phyloP scores from a whole-genome alignment of 2,797 vertebrate species.

The Halcyon leucocephala region DNA sequence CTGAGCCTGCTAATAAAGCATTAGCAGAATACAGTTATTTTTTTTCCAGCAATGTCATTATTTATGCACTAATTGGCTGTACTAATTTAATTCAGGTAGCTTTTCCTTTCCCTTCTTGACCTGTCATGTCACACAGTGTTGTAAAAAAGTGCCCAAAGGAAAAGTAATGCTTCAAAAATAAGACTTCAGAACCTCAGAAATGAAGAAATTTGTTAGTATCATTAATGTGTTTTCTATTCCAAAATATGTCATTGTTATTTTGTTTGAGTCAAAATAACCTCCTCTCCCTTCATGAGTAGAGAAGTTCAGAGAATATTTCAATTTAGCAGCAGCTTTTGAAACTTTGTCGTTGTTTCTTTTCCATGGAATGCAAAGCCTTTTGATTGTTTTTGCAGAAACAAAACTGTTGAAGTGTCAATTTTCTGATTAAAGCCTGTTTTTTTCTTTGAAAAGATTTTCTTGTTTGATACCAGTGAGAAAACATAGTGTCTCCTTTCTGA shows the following conservation, averaged over 20 bases:
- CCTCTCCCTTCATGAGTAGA: neutral
- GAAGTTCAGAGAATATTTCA: neutral
- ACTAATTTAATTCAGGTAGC: neutral
- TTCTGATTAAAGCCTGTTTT: neutral
- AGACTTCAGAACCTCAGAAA: neutral
- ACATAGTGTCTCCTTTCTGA: neutral
- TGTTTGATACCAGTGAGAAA: neutral
- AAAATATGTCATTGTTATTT: neutral
- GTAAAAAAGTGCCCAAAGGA: neutral
- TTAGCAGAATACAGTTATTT: neutral
- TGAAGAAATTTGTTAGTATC: neutral
- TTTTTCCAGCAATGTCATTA: constrained; percentile 12
- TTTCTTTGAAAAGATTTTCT: neutral
- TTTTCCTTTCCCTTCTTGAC: neutral
- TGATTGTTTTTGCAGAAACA: neutral
- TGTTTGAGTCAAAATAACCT: neutral
- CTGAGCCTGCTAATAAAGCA: constrained; percentile 15
- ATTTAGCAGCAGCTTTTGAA: neutral
- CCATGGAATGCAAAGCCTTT: neutral
- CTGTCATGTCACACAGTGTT: neutral
- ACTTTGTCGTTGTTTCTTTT: neutral
- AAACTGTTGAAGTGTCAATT: neutral
- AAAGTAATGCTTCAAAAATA: neutral
- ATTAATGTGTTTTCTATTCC: neutral
- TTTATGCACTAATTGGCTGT: neutral